A percentile compares a stretch with the other conserved stretches of the same genome.
Conservation (phyloP, 2,113 vertebrate genomes). For the Catharus fuscescens region DNA sequence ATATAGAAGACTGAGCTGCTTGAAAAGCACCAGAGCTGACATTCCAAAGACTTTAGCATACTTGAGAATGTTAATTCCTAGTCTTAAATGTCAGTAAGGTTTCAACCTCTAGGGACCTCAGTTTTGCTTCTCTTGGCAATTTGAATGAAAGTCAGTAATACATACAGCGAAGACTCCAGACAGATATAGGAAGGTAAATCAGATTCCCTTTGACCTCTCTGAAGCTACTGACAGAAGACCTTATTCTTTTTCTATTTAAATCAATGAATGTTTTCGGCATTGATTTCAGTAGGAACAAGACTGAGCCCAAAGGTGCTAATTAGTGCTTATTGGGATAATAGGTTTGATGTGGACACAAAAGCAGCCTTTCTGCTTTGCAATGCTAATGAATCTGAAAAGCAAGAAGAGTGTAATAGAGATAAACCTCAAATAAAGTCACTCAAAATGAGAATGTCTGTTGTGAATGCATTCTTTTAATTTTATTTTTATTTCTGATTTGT, state of each 20-base stretch:
- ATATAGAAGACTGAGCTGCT: neutral
- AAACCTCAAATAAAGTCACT: neutral
- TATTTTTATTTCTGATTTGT: neutral
- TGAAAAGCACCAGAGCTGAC: neutral
- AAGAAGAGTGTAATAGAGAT: neutral
- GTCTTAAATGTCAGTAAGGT: neutral
- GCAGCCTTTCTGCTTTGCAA: constrained; percentile 4
- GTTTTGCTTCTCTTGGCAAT: neutral
- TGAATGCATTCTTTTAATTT: neutral
- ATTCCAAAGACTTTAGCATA: neutral
- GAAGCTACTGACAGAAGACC: neutral
- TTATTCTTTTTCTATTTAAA: neutral
- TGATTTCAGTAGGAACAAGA: constrained; percentile 4
- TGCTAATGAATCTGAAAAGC: constrained; percentile 12
- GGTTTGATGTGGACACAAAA: constrained; percentile 49
- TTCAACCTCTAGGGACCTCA: neutral
- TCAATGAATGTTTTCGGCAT: neutral
- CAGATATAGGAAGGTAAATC: neutral
- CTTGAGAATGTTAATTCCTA: neutral
- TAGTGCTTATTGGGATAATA: constrained; percentile 23
- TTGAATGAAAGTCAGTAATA: neutral
- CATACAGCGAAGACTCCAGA: neutral
- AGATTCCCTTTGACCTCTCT: neutral
- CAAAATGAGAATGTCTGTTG: neutral
- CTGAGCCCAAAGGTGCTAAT: constrained; percentile 52